Base-by-base conservation (phyloP, 2,113 vertebrate species). In the Gallinago undulata region DNA sequence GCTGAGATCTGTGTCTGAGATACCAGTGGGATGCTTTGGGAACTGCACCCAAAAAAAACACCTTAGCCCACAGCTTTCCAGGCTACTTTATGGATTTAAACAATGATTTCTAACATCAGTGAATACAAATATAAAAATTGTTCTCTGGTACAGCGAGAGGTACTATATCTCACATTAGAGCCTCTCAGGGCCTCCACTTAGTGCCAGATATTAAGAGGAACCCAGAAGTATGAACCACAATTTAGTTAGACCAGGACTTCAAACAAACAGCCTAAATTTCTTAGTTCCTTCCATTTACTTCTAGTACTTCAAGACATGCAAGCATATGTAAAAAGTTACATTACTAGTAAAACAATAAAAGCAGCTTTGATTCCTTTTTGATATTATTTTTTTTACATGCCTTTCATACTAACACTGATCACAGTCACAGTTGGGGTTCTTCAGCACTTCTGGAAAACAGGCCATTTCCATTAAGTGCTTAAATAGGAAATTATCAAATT, bases 1-100 rank as follows among this genome's bases (percentile, higher is more conserved):
- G 24, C 0, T 19, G 30, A 1, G 5, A 50, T 16, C 72, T 18
- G 31, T 1, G 0, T 6, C 47, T 7, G 3, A 41, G 37, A 13
- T 4, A 55, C 10, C 75, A 19, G 10, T 3, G 19, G 28, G 41
- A 24, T 4, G 28, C 22, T 53, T 77, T 10, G 55, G 48, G 47
- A 92, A 28, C 19, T n/a, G 30, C 27, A 19, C 55, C 25, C n/a
- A 15, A 24, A 59, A 69, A 60, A 59, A 66, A 55, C 21, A 28
- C 14, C 64, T 69, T n/a, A 60, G 7, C 16, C 60, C 6, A 66
- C 45, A 13, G 11, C 0, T 1, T 78, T 31, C 9, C 66, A 74
- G 19, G 28, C 7, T 60, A 30, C 25, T 21, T 66, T 21, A 60
- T 1, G 23, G 75, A 82, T 62, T 60, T 33, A 67, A 87, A 55